phyloP scores from a whole-genome alignment of 2,797 vertebrate genomes.

The Cygnus olor region DNA sequence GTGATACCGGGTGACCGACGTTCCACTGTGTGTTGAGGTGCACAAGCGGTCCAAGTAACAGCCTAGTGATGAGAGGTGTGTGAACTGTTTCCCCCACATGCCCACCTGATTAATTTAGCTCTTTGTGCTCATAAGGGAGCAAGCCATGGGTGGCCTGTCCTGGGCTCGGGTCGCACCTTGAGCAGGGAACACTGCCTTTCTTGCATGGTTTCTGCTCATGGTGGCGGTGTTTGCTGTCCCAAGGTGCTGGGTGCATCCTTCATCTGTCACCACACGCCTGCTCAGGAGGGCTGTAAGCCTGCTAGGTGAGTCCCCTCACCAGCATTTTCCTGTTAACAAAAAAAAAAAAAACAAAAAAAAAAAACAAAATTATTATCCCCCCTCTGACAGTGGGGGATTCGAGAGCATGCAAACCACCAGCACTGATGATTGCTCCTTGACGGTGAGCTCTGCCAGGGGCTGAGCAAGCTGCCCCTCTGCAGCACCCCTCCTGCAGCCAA shows the following conservation, averaged over 20 bases:
- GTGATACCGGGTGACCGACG: not conserved
- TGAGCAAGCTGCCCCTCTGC: not conserved
- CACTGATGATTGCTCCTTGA: not conserved
- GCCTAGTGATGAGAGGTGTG: not conserved
- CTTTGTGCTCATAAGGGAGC: not conserved
- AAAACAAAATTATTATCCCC: too few species aligned
- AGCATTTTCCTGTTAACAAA: not conserved
- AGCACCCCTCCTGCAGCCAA: accelerated
- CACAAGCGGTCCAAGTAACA: not conserved
- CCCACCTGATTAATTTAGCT: not conserved
- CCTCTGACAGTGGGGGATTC: not conserved
- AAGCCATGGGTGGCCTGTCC: too few species aligned
- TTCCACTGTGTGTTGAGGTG: not conserved
- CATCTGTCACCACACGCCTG: not conserved
- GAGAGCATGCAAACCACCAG: accelerated
- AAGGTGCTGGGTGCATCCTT: not conserved
- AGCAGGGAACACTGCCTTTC: not conserved
- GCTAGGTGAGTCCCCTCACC: not conserved
- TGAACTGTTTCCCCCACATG: not conserved
- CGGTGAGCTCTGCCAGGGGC: not conserved
- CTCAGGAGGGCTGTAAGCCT: not conserved
- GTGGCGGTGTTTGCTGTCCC: not conserved
- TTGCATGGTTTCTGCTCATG: not conserved
- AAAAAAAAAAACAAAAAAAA: too few species aligned
- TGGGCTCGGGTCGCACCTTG: accelerated